These are phyloP conservation scores for Apostichopus japonicus DNA, from an alignment of 35 echinoderm and acorn worm species.

Conservation along the genomic window DNA sequence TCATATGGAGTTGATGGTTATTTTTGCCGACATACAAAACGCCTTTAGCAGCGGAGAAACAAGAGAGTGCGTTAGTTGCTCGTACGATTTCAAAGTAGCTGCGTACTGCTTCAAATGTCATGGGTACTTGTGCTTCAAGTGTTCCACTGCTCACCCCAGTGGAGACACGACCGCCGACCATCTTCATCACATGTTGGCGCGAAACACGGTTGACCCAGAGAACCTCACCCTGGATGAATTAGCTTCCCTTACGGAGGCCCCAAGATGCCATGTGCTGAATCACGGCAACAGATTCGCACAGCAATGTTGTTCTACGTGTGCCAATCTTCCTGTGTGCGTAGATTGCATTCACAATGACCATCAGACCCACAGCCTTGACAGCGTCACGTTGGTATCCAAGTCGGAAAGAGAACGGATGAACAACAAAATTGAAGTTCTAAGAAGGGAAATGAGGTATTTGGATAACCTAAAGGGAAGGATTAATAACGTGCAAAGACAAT, in stretches of 20 bases:
- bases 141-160: neutral
- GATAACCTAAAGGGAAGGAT: neutral
- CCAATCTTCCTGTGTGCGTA: constrained; percentile 18
- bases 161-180: neutral
- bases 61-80: neutral
- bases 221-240: constrained; percentile 8
- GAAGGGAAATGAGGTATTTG: neutral
- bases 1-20: neutral
- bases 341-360: neutral
- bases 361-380: neutral
- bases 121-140: neutral
- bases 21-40: neutral
- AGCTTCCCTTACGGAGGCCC: neutral
- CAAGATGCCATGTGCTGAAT: neutral
- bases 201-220: neutral
- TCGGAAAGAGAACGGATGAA: neutral
- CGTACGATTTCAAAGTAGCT: neutral
- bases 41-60: neutral
- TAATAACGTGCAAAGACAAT: neutral
- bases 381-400: neutral
- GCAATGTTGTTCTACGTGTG: neutral
- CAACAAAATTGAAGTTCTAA: constrained; percentile 3
- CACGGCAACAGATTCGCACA: neutral
- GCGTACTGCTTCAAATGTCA: constrained; percentile 9
- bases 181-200: neutral